Evolutionary conservation across 2,113 vertebrate species (phyloP), one percentile per base, ranked within the genome.

Genomic region (Salvelinus alpinus): DNA sequence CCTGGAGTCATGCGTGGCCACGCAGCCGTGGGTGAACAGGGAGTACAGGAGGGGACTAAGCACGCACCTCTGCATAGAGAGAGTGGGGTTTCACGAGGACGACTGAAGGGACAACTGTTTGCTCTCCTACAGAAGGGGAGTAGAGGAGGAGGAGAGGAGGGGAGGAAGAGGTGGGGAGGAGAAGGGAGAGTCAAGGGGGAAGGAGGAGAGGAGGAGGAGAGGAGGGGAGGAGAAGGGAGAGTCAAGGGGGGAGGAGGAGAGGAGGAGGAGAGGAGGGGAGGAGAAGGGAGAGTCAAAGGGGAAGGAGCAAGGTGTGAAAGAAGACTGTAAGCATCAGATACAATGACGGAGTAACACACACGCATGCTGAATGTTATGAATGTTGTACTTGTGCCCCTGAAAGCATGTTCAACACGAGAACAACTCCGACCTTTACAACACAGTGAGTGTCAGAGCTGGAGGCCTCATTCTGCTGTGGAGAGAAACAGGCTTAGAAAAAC

Each of bases 401-500:
- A 64, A 71, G 51, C 67, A 82, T 77, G 67, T 70, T 77, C 48
- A 68, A 73, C 78, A 73, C 71, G 73, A 68, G 71, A 77, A 38
- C 71, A 18, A 54, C 59, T 20, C 51, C 9, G 38, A 82, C 74
- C 60, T 83, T 77, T 80, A 57, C 3, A 16, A 54, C 47, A 75
- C 31, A 64, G 34, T 31, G 64, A 24, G 31, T 2, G 31, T n/a
- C 29, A 60, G 18, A 24, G 12, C 18, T 64, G 27, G 3, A 64
- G n/a, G 24, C 31, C 4, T 69, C 31, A 47, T 18, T 38, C 29
- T 68, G 65, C 18, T 68, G 25, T 11, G 16, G 13, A 62, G n/a
- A 22, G 59, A 62, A 62, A 62, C 65, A 68, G 18, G 31, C 31
- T 68, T 66, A 68, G 29, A 7, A 7, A 31, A 38, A 68, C 65